These are phyloP conservation scores for Rhopalosiphum nymphaeae DNA, from an alignment of 2,888 invertebrate genomes.

Conservation along the genomic window DNA sequence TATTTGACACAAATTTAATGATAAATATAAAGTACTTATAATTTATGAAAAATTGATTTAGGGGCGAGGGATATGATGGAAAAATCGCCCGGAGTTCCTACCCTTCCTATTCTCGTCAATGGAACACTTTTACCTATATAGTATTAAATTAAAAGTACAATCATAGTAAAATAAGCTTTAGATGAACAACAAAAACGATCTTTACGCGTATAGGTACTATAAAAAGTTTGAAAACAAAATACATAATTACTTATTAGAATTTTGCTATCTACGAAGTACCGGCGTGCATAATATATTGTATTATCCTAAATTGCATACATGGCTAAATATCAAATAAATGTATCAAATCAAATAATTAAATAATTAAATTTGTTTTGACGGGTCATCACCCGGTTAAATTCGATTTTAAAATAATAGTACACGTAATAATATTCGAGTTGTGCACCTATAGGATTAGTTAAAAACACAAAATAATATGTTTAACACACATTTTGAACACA, in stretches of 20 bases:
- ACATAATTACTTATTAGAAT: not conserved
- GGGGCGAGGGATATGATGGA: fast-evolving
- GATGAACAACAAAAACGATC: not conserved
- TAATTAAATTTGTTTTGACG: not conserved
- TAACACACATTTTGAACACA: not conserved
- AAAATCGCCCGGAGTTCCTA: not conserved
- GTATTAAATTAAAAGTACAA: no score
- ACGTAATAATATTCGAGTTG: not conserved
- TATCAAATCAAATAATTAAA: not conserved
- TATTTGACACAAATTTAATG: not conserved
- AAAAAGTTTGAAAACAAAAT: not conserved
- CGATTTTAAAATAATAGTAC: not conserved
- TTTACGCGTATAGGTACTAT: not conserved
- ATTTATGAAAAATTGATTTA: not conserved
- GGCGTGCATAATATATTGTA: not conserved
- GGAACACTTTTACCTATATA: not conserved
- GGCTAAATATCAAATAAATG: not conserved
- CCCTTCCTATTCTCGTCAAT: not conserved
- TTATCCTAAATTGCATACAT: not conserved
- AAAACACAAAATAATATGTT: not conserved
- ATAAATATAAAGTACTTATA: not conserved
- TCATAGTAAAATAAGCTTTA: not conserved
- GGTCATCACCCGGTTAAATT: not conserved
- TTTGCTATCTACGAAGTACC: not conserved
- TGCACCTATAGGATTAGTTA: not conserved